Evolutionary conservation across 2,888 invertebrate genomes (phyloP).

Genomic region (Nudaria mundana): DNA sequence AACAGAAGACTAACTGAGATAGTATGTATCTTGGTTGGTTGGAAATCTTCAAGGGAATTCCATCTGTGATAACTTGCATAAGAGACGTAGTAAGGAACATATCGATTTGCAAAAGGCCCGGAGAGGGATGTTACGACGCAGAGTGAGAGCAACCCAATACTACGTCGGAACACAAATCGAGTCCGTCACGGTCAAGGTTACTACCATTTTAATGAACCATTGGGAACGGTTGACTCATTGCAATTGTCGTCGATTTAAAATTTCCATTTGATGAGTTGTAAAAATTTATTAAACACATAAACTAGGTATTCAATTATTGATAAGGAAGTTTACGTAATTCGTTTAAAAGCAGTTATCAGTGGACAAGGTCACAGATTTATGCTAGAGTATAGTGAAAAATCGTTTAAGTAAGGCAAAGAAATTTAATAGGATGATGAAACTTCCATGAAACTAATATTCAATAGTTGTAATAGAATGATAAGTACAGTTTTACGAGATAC

Average conservation of each 20-base stretch:
- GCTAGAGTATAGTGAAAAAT: background rate
- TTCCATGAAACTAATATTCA: slow-evolving; percentile 3
- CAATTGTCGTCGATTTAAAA: slow-evolving; percentile 39
- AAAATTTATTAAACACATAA: slow-evolving; percentile 10
- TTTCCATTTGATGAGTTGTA: slow-evolving; percentile 8
- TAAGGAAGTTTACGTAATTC: background rate
- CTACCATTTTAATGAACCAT: slow-evolving; percentile 41
- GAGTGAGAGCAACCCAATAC: slow-evolving; percentile 39
- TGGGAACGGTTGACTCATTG: slow-evolving; percentile 48
- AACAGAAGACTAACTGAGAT: background rate
- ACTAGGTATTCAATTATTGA: background rate
- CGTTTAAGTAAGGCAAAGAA: background rate
- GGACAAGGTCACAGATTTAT: background rate
- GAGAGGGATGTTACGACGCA: slow-evolving; percentile 33
- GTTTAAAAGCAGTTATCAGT: background rate
- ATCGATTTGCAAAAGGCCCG: slow-evolving; percentile 55
- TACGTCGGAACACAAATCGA: slow-evolving; percentile 44
- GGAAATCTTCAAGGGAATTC: background rate
- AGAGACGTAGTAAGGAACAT: no score
- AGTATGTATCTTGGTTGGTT: background rate
- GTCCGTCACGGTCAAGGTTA: slow-evolving; percentile 70
- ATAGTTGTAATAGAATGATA: background rate
- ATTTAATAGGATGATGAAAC: background rate
- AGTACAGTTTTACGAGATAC: background rate
- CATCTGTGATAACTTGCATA: no score